A percentile compares a stretch with the other conserved stretches of the same genome.
phyloP scores from a whole-genome alignment of 2,113 vertebrate genomes.

The Chamaea fasciata region DNA sequence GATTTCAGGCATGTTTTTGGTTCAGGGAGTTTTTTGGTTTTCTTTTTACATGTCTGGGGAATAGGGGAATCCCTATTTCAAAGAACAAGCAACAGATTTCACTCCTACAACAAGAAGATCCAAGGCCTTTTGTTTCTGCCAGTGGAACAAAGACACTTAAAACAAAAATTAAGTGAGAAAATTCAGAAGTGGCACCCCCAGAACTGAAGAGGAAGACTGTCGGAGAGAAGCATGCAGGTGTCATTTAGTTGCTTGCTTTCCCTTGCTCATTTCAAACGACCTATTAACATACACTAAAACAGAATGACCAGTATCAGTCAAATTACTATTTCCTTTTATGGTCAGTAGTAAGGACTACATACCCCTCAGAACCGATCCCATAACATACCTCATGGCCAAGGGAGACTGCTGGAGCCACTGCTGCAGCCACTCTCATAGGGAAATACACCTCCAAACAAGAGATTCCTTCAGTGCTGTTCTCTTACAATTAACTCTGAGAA shows the following conservation, averaged over 20 bases:
- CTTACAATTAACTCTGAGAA: neutral
- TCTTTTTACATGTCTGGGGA: neutral
- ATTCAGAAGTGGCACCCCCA: neutral
- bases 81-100: neutral
- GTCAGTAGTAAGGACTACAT: neutral
- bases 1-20: neutral
- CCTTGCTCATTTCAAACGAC: neutral
- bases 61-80: neutral
- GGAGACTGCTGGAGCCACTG: neutral
- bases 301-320: neutral
- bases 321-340: neutral
- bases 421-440: neutral
- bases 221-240: rapidly evolving
- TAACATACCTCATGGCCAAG: slow-evolving; percentile 5
- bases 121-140: neutral
- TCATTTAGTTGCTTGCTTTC: neutral
- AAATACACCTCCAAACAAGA: neutral
- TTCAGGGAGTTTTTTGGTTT: rapidly evolving
- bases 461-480: neutral
- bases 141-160: neutral
- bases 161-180: neutral
- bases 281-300: neutral
- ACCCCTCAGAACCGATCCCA: rapidly evolving
- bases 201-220: neutral
- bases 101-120: neutral